Evolutionary conservation across 92 coral and sea anemone genomes (phyloP).

Genomic region (Zoanthus gigantus): DNA sequence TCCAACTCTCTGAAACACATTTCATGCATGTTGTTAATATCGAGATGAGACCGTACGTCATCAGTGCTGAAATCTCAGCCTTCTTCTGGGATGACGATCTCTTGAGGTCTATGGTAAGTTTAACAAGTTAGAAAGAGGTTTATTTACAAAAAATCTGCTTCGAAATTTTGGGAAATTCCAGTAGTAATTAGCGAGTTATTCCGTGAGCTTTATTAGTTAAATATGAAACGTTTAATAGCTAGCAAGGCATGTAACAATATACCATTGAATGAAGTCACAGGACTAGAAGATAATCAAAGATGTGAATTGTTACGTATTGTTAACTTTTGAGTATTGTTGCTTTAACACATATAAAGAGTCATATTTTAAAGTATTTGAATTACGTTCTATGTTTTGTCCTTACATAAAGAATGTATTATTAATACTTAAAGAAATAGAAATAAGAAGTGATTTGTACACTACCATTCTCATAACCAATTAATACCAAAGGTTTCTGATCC

Average conservation of each 20-base stretch:
- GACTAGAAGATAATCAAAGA: background rate
- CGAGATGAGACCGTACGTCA: slow-evolving; percentile 78
- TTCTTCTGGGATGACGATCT: slow-evolving; percentile 96
- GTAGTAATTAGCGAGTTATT: background rate
- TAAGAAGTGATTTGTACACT: slow-evolving; percentile 1
- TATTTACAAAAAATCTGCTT: background rate
- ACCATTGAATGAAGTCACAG: background rate
- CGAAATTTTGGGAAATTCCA: background rate
- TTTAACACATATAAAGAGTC: too few species aligned
- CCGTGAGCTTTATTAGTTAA: background rate
- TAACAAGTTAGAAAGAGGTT: background rate
- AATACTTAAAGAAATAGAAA: too few species aligned
- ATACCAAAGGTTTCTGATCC: slow-evolving; percentile 67
- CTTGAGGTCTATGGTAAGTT: slow-evolving; percentile 85
- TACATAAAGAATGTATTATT: too few species aligned
- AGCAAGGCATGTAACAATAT: background rate
- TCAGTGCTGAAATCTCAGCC: slow-evolving; percentile 93
- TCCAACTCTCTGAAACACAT: slow-evolving; percentile 64
- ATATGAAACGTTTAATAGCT: background rate
- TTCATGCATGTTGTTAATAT: slow-evolving; percentile 88
- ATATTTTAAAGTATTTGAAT: too few species aligned
- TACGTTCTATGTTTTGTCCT: too few species aligned
- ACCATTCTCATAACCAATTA: slow-evolving; percentile 93
- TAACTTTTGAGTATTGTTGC: too few species aligned
- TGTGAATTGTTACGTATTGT: too few species aligned